Evolutionary conservation across 2,113 vertebrate species (phyloP), one percentile per base, ranked within the genome.

Genomic region (Helogale parvula): DNA sequence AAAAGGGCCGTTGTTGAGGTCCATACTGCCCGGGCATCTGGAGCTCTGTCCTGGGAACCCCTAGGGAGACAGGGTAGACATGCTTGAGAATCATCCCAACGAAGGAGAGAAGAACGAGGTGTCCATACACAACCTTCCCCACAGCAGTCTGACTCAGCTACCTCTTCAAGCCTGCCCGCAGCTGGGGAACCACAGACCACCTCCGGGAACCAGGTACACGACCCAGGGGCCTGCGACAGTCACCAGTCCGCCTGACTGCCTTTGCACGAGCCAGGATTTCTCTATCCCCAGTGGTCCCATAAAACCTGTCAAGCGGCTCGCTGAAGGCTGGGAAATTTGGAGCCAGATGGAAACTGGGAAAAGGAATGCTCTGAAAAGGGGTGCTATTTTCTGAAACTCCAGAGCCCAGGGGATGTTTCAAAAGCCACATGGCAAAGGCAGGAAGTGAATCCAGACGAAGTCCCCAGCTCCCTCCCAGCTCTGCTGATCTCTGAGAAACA

Each of bases 101-200:
- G 2, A 54, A 2, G 17, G 19, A 6, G 35, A 13, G 9, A 29
- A 47, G 83, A 19, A 2, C 0, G 13, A 66, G 47, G 16, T 1
- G 2, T 21, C 60, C 2, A 27, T 3, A n/a, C 7, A 21, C 14
- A 12, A 4, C 29, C 45, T 23, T n/a, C 13, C 54, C 33, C 16
- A 5, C 9, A 8, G 13, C 19, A 38, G n/a, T 10, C 11, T 29
- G 79, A 13, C 12, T 79, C 47, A 8, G 29, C 5, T 1, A 3
- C 29, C 23, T 77, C 89, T 54, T 65, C 35, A 41, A n/a, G 41
- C 19, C 60, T 3, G 33, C 16, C 35, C 9, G 0, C 9, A 17
- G n/a, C 63, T 14, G 54, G 87, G 45, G 16, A 54, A 9, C 16
- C 23, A 65, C 47, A 54, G 11, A 29, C 47, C 27, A 76, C 38